Percentiles rank a stretch among this genome's conserved stretches.
Evolutionary conservation across 1,140 invertebrate genomes (phyloP).

Genomic region (Acromyrmex charruanus): DNA sequence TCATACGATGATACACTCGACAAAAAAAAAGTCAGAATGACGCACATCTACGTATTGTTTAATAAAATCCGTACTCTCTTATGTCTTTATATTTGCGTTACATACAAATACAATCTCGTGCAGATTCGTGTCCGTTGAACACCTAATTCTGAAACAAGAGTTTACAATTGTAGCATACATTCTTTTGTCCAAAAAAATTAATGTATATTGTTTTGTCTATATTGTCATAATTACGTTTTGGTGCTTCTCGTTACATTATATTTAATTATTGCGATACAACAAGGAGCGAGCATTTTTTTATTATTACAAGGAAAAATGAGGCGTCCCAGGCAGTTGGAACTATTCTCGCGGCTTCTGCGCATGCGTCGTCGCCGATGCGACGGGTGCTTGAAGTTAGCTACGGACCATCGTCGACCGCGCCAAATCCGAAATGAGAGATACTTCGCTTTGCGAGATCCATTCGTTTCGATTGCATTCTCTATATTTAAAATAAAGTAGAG

Average conservation of each 20-base stretch:
- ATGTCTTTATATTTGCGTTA: neutral
- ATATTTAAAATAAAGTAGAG: neutral
- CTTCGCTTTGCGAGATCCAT: neutral
- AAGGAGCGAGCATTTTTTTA: neutral
- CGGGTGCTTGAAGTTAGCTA: neutral
- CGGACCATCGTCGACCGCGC: neutral
- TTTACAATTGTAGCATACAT: neutral
- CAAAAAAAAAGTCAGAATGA: neutral
- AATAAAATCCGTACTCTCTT: neutral
- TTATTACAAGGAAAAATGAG: neutral
- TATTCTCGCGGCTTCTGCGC: neutral
- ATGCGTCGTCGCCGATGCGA: neutral
- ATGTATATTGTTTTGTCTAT: neutral
- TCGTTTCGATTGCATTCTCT: too few relatives aligned
- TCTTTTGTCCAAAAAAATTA: neutral
- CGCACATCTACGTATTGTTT: neutral
- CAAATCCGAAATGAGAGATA: neutral
- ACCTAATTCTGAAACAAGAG: constrained; percentile 5
- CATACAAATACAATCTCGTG: neutral
- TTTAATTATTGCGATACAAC: neutral
- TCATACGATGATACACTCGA: neutral
- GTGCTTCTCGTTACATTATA: neutral
- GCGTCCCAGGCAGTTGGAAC: neutral
- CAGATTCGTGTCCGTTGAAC: neutral
- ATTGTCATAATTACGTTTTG: neutral